Evolutionary conservation across 2,888 invertebrate genomes (phyloP).

Genomic region (Geophilus truncorum): DNA sequence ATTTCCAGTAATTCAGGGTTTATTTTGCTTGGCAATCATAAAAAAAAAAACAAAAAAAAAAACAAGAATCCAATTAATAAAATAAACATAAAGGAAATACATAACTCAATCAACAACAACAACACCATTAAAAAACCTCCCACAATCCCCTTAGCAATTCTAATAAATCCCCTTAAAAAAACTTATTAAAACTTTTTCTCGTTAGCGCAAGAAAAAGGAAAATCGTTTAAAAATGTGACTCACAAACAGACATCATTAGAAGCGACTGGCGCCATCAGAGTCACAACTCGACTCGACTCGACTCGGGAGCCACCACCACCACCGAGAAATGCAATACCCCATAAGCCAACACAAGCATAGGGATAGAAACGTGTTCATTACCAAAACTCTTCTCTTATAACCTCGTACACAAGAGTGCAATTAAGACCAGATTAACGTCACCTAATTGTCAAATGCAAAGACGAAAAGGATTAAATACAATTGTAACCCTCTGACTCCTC

Average conservation of each 20-base stretch:
- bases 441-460: too few species aligned
- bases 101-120: not conserved
- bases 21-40: not conserved
- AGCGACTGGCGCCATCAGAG: slow-evolving; percentile 6
- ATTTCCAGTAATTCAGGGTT: not conserved
- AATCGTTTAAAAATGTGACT: not conserved
- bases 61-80: not conserved
- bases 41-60: not conserved
- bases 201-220: not conserved
- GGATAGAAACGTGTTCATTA: not conserved
- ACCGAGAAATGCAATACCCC: not conserved
- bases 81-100: not conserved
- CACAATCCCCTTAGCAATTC: not conserved
- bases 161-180: not conserved
- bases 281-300: not conserved
- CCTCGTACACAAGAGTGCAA: not conserved
- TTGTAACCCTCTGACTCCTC: too few species aligned
- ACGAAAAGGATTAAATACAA: too few species aligned
- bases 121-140: too few species aligned
- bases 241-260: slow-evolving; percentile 21
- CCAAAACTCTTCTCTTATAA: not conserved
- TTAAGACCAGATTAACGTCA: not conserved
- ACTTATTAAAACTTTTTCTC: not conserved
- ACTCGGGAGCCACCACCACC: too few species aligned
- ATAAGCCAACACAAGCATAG: not conserved